Evolutionary conservation across 1,140 invertebrate species (phyloP).

Genomic region (Aphaenogaster ashmeadi): DNA sequence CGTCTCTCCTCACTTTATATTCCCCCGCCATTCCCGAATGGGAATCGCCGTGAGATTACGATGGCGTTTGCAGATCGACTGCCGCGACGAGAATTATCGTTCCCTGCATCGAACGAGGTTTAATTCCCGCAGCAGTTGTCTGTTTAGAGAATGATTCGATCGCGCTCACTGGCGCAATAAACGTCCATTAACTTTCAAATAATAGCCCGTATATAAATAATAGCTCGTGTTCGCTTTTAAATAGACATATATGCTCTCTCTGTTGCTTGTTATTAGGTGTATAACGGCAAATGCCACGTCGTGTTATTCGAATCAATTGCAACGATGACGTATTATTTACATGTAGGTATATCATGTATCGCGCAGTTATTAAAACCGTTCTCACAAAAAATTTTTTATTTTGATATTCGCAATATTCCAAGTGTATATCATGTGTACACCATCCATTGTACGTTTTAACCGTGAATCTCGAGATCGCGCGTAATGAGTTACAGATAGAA

Average conservation of each 20-base stretch:
- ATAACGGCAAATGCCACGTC: background rate
- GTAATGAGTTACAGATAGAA: background rate
- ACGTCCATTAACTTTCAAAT: constrained; percentile 28
- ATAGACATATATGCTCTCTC: background rate
- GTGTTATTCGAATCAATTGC: background rate
- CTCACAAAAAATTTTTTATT: background rate
- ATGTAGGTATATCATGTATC: background rate
- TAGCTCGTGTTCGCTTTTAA: background rate
- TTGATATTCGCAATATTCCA: background rate
- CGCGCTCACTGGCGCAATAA: background rate
- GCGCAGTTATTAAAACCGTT: constrained; percentile 10
- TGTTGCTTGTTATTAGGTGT: background rate
- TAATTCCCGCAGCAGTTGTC: background rate
- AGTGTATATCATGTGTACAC: background rate
- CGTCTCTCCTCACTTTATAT: background rate
- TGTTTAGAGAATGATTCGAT: constrained; percentile 10
- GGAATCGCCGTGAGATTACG: background rate
- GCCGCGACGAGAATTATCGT: background rate
- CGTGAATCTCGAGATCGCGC: background rate
- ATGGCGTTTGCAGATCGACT: constrained; percentile 21
- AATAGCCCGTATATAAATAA: background rate
- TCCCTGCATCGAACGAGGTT: background rate
- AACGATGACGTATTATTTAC: constrained; percentile 15
- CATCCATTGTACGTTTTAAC: background rate
- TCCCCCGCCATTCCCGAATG: background rate